Conservation (phyloP, 2,888 invertebrate species). For the Acrobasis suavella region DNA sequence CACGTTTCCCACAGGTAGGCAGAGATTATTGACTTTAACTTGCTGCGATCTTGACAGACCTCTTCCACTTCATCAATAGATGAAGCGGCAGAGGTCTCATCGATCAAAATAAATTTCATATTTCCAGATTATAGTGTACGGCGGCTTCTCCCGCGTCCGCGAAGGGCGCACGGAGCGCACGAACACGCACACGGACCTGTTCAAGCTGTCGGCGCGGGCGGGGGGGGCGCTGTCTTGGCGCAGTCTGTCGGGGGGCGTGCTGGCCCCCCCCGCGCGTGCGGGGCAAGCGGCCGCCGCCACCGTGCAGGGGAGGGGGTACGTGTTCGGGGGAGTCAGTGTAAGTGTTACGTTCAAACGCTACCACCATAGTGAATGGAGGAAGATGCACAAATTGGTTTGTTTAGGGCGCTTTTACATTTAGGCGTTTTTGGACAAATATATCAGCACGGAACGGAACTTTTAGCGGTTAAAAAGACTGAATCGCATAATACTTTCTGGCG, state of each 20-base stretch:
- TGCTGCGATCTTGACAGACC: too few species aligned
- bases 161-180: constrained; percentile 67
- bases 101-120: not conserved
- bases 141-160: constrained; percentile 71
- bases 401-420: too few species aligned
- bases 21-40: too few species aligned
- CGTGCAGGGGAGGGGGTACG: constrained; percentile 85
- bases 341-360: constrained; percentile 41
- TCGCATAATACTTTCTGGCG: too few species aligned
- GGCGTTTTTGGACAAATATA: too few species aligned
- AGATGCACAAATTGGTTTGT: too few species aligned
- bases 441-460: too few species aligned
- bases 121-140: constrained; percentile 66
- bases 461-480: too few species aligned
- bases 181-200: constrained; percentile 71
- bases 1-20: too few species aligned
- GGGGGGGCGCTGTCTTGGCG: constrained; percentile 56
- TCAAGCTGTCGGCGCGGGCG: constrained; percentile 46
- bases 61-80: too few species aligned
- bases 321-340: constrained; percentile 92
- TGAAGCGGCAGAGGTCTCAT: too few species aligned
- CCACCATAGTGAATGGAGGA: not conserved
- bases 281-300: constrained; percentile 85
- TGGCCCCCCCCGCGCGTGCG: constrained; percentile 88
- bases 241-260: constrained; percentile 40